phyloP scores from a whole-genome alignment of 2,113 vertebrate species.

The Arenaria interpres region DNA sequence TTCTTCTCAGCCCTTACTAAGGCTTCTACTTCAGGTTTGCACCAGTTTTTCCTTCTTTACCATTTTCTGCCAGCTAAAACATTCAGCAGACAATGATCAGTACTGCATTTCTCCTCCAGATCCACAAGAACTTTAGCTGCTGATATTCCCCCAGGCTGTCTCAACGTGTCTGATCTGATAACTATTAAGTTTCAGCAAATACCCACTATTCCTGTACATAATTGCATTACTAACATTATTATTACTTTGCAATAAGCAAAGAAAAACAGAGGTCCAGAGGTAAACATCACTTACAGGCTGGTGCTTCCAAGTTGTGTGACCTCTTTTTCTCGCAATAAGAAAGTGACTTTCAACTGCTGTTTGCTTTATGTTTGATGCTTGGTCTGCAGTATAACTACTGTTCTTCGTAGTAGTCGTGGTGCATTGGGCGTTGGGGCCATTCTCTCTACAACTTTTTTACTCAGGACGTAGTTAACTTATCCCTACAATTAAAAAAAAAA shows the following conservation, averaged over 20 bases:
- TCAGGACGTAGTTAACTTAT: not conserved
- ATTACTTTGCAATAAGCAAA: not conserved
- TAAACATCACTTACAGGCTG: not conserved
- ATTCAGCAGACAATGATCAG: not conserved
- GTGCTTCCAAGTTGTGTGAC: not conserved
- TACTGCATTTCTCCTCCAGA: not conserved
- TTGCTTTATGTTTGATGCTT: not conserved
- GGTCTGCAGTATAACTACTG: not conserved
- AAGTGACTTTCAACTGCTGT: not conserved
- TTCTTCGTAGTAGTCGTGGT: not conserved
- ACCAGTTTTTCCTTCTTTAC: not conserved
- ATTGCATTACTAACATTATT: not conserved
- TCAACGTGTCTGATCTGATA: not conserved
- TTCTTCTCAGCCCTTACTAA: not conserved
- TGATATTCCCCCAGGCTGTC: not conserved
- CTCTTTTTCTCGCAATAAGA: not conserved
- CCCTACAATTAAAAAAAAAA: not conserved
- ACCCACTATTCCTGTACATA: not conserved
- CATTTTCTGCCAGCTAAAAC: not conserved
- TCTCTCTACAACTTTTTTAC: not conserved
- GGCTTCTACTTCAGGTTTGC: not conserved
- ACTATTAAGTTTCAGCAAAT: not conserved
- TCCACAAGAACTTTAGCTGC: not conserved
- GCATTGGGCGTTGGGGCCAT: not conserved
- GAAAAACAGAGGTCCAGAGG: not conserved